Evolutionary conservation across 2,113 vertebrate genomes (phyloP).

Genomic region (Pterocles orientalis): DNA sequence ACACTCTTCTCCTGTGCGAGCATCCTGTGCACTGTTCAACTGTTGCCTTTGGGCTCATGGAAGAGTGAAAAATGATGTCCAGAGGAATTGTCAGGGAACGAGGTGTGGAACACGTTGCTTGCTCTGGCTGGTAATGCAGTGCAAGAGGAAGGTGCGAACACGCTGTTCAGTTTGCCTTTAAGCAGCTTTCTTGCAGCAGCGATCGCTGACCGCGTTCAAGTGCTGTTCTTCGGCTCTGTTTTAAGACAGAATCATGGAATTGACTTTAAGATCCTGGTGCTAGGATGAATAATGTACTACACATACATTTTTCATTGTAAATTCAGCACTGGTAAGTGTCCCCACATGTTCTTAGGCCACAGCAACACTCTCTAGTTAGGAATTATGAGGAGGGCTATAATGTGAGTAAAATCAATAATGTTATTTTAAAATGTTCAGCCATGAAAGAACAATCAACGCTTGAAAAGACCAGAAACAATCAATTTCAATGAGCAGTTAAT

Average conservation of each 20-base stretch:
- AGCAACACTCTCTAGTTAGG: background rate
- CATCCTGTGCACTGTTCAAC: no score
- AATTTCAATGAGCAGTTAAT: constrained; percentile 19
- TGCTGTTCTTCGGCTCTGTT: no score
- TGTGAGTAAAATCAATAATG: constrained; percentile 48
- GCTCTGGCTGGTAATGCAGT: no score
- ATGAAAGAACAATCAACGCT: constrained; percentile 2
- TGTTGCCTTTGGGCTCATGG: no score
- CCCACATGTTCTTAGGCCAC: background rate
- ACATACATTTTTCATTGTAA: background rate
- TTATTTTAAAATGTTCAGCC: constrained; percentile 43
- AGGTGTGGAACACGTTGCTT: no score
- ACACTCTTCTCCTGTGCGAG: no score
- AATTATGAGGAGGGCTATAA: constrained; percentile 1
- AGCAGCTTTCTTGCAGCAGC: no score
- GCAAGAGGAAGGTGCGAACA: no score
- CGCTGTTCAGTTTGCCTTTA: no score
- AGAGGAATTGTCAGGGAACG: no score
- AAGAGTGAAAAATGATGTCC: no score
- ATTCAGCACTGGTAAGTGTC: background rate
- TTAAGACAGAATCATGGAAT: background rate
- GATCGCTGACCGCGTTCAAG: no score
- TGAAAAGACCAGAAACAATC: constrained; percentile 36
- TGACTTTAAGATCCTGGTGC: background rate
- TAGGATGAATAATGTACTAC: background rate